Evolutionary conservation across 2,888 invertebrate genomes (phyloP), one percentile per base, ranked within the genome.

Genomic region (Spodoptera picta): DNA sequence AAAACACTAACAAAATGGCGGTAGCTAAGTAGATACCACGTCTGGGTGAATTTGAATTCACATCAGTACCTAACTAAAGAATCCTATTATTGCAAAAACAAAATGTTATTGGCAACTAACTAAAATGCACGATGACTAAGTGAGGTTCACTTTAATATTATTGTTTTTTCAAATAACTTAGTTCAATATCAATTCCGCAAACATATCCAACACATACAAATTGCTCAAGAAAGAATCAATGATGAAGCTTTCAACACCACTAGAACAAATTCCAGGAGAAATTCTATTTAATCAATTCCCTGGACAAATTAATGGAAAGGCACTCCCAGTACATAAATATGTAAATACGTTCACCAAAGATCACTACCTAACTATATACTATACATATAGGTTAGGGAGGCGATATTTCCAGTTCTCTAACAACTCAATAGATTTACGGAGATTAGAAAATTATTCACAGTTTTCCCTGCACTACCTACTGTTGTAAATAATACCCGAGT

Each of bases 321-420:
- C 76, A 59, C 67, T 46, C 42, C 47, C 55, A 69, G 57, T 63
- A 55, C 68, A 73, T 79, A 75, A 73, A 74, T 56, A 82, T 84
- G 82, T 77, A 82, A 83, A 81, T 84, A 80, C 73, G 76, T 76
- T 75, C 73, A 70, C 70, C 70, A 77, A 77, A 82, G 75, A 79
- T 74, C 73, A 74, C 57, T 49, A 73, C 19, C 19, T 19, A 19
- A 19, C 19, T 19, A 19, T 19, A 19, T 19, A 19, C 19, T 68
- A 73, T 68, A n/a, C n/a, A n/a, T n/a, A 76, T 79, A 65, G 80
- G 73, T 70, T 74, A 77, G 53, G 66, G 65, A 80, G 68, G 43
- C 63, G 60, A 46, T 55, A 64, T 63, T 60, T 48, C 66, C 31
- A 73, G 72, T 66, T 58, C 62, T 14, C 79, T 47, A 69, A 60